phyloP scores from a whole-genome alignment of 1,140 invertebrate genomes.

The Ectropis grisescens region DNA sequence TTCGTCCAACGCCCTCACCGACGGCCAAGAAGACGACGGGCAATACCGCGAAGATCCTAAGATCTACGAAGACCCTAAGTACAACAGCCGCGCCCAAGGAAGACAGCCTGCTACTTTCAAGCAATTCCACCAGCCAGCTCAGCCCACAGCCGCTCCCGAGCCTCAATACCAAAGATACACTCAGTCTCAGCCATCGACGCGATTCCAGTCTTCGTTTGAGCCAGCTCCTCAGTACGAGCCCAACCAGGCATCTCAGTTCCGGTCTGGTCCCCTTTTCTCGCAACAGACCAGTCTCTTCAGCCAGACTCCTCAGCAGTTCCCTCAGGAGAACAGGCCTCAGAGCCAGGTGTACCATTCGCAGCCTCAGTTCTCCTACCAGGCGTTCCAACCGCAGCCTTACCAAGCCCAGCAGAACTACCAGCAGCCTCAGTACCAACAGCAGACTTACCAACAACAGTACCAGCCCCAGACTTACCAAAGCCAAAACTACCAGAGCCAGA shows the following conservation, averaged over 20 bases:
- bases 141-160: conserved; percentile 24
- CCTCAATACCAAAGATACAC: conserved; percentile 19
- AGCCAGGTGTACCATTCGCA: conserved; percentile 57
- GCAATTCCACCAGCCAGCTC: conserved; percentile 45
- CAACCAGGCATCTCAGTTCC: conserved; percentile 12
- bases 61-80: conserved; percentile 81
- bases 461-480: conserved; percentile 52
- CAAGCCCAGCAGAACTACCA: conserved; percentile 51
- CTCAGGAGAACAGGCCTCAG: conserved; percentile 32
- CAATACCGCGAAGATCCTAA: conserved; percentile 86
- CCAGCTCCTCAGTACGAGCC: conserved; percentile 18
- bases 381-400: conserved; percentile 39
- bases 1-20: conserved; percentile 64
- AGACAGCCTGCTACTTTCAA: conserved; percentile 29
- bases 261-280: conserved; percentile 24
- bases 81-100: conserved; percentile 70
- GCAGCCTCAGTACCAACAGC: conserved; percentile 19
- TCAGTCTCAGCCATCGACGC: conserved; percentile 18
- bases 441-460: conserved; percentile 44
- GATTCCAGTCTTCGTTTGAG: too few species aligned
- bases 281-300: conserved; percentile 38
- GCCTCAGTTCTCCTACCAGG: conserved; percentile 57
- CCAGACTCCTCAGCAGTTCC: conserved; percentile 46
- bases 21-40: conserved; percentile 82
- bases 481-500: conserved; percentile 54